Evolutionary conservation across 2,888 invertebrate genomes (phyloP), one percentile per base, ranked within the genome.

Genomic region (Ferrisia virgata): DNA sequence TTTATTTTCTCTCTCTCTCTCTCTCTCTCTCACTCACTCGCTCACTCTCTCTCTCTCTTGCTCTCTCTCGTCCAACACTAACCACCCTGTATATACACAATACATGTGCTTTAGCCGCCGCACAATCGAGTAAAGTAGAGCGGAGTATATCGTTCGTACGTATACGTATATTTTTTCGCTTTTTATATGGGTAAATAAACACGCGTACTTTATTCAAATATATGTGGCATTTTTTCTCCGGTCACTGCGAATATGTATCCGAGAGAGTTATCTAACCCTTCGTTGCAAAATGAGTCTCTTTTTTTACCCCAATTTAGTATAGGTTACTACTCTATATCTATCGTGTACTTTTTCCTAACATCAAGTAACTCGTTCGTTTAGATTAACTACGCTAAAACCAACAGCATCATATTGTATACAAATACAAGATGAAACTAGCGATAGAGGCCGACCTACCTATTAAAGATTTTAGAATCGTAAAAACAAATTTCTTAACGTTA

Each of bases 181-280:
- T 25, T 64, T 64, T 64, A 64, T 64, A 64, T 64, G 58, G 58
- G 58, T 64, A 64, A 64, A 64, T 64, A 64, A 64, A 64, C 58
- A 28, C 58, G 58, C 22, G 58, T 11, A n/a, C 28, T 64, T 64
- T 64, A 64, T 64, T 64, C 58, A 28, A 64, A 64, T 28, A 28
- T 28, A 47, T 47, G 47, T 47, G 47, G 47, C 18, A 47, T 47
- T 47, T 47, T 47, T 47, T 8, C 47, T 47, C 18, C 18, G 47
- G 47, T 47, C 47, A 47, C 18, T 18, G 47, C 18, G 47, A 47
- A 47, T 47, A 47, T 18, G 18, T 47, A 47, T 47, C 1, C 47
- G 18, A 47, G 47, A 47, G 47, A 47, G 47, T 47, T 47, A 47
- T 47, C 47, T 47, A 47, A 18, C 47, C 47, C 47, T 47, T 47